These are phyloP conservation scores for Chloroclystis v-ata DNA, from an alignment of 2,888 invertebrate genomes.

Conservation along the genomic window DNA sequence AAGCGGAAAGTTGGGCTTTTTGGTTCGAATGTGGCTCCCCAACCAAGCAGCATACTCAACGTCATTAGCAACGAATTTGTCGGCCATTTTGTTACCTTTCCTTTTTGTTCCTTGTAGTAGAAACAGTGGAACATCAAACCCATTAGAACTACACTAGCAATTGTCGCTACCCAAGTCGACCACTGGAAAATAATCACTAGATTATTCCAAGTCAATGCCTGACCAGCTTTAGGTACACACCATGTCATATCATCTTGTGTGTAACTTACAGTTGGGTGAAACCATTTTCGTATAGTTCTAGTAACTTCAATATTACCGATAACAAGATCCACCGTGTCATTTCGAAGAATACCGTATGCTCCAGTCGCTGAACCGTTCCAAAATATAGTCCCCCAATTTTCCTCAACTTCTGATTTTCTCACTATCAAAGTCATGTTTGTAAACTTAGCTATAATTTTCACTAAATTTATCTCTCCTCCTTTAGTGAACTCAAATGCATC, in stretches of 20 bases:
- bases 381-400: conserved; percentile 64
- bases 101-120: conserved; percentile 52
- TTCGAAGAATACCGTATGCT: conserved; percentile 51
- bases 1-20: conserved; percentile 63
- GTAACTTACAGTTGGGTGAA: conserved; percentile 67
- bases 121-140: conserved; percentile 61
- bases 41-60: conserved; percentile 68
- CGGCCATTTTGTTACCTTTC: conserved; percentile 61
- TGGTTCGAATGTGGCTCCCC: conserved; percentile 63
- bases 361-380: conserved; percentile 61
- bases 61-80: conserved; percentile 68
- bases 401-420: conserved; percentile 54
- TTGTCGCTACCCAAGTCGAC: conserved; percentile 66
- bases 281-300: conserved; percentile 61
- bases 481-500: conserved; percentile 59
- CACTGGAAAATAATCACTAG: conserved; percentile 69
- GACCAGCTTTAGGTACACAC: conserved; percentile 64
- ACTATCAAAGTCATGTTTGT: conserved; percentile 66
- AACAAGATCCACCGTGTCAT: conserved; percentile 57
- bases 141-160: conserved; percentile 54
- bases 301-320: conserved; percentile 73
- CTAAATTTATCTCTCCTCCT: conserved; percentile 67
- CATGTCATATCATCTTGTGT: conserved; percentile 74
- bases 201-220: conserved; percentile 68
- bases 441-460: conserved; percentile 67